Percentiles rank a stretch among this genome's conserved stretches.
Conservation (phyloP, 2,113 vertebrate species). For the western clawed frog (Xenopus tropicalis) region DNA sequence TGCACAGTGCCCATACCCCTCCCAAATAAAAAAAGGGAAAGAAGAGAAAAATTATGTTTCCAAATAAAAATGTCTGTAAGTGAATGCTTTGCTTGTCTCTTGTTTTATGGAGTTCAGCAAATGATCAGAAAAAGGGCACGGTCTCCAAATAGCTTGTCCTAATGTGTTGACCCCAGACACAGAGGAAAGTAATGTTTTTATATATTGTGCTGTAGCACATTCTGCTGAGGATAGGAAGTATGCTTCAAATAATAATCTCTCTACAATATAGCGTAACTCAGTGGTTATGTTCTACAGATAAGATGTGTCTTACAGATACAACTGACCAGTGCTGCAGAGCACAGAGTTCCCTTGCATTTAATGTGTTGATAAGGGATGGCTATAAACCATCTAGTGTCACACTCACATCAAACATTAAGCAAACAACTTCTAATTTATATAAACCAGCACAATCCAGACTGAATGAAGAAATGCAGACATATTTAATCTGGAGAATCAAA, state of each 20-base stretch:
- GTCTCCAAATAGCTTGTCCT: constrained; percentile 7
- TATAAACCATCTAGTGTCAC: constrained; percentile 8
- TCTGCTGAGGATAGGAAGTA: background rate
- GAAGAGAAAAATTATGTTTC: background rate
- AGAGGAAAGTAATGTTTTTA: constrained; percentile 7
- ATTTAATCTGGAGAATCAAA: too few species aligned
- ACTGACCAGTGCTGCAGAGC: background rate
- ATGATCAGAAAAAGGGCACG: constrained; percentile 11
- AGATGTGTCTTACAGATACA: constrained; percentile 11
- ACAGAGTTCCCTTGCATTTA: constrained; percentile 1
- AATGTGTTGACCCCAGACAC: background rate
- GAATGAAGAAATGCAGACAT: background rate
- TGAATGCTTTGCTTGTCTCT: constrained; percentile 1
- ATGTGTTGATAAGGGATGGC: background rate
- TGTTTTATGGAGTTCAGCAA: constrained; percentile 19
- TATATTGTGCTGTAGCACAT: background rate
- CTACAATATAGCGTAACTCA: background rate
- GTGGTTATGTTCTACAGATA: constrained; percentile 10
- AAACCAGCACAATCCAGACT: background rate
- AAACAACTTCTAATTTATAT: background rate
- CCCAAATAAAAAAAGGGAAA: constrained; percentile 4
- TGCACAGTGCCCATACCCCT: too few species aligned
- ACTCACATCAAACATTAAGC: constrained; percentile 5
- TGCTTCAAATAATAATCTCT: constrained; percentile 21
- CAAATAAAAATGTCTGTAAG: constrained; percentile 7